Evolutionary conservation across 2,113 vertebrate species (phyloP).

Genomic region (Bagarius yarrelli): DNA sequence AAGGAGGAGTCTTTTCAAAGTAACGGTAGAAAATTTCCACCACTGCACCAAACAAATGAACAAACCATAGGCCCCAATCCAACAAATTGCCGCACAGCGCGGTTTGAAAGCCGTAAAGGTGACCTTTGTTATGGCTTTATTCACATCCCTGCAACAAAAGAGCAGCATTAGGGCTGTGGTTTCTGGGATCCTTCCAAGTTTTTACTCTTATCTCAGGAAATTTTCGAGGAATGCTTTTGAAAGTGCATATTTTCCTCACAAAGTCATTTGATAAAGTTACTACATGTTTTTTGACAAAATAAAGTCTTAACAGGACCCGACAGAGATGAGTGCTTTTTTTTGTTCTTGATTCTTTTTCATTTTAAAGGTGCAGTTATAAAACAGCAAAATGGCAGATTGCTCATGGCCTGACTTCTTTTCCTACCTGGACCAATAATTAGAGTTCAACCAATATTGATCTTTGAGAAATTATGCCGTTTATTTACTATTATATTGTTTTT

Average conservation of each 20-base stretch:
- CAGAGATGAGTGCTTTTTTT: background rate
- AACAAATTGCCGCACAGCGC: background rate
- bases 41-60: constrained; percentile 5
- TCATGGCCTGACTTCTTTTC: background rate
- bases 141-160: constrained; percentile 9
- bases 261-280: background rate
- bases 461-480: no score
- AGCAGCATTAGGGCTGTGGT: background rate
- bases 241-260: background rate
- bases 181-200: background rate
- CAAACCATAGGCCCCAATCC: background rate
- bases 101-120: background rate
- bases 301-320: background rate
- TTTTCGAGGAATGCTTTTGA: background rate
- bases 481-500: no score
- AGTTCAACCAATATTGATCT: no score
- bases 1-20: constrained; percentile 15
- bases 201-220: background rate
- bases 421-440: background rate
- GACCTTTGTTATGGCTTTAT: background rate
- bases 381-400: background rate
- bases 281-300: background rate
- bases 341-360: background rate
- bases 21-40: background rate
- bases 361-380: background rate